A percentile compares a stretch with the other conserved stretches of the same genome.
Evolutionary conservation across 2,797 vertebrate species (phyloP).

Genomic region (Eupleurogrammus muticus): DNA sequence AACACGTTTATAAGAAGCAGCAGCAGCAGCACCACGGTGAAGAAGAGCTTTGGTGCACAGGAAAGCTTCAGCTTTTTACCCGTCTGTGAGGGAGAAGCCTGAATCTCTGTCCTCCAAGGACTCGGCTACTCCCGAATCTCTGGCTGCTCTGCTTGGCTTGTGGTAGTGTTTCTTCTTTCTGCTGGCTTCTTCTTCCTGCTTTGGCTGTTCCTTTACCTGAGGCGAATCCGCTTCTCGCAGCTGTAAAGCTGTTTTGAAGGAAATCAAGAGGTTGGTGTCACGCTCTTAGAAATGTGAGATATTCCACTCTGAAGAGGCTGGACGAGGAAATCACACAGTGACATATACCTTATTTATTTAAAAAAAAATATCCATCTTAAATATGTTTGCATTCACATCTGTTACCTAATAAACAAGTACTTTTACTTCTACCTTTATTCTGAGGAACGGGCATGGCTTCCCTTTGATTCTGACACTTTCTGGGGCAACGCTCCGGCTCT

Average conservation of each 20-base stretch:
- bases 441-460: constrained; percentile 39
- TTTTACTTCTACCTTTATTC: constrained; percentile 60
- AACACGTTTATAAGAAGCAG: constrained; percentile 18
- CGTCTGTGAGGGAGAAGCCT: constrained; percentile 65
- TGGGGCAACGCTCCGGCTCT: constrained; percentile 31
- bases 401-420: neutral
- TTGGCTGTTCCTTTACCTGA: constrained; percentile 36
- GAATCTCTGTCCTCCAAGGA: constrained; percentile 75
- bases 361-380: too few species aligned
- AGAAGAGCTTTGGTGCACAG: neutral
- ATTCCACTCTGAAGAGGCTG: neutral
- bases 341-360: too few species aligned
- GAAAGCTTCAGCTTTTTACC: too few species aligned
- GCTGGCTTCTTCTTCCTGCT: constrained; percentile 33
- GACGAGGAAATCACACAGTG: neutral
- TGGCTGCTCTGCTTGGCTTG: constrained; percentile 61
- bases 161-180: constrained; percentile 51
- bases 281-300: neutral
- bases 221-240: constrained; percentile 26
- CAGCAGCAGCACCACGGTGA: neutral
- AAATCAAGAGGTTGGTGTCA: neutral
- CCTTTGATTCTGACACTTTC: constrained; percentile 39
- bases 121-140: constrained; percentile 75
- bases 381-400: neutral
- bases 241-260: constrained; percentile 28